phyloP scores from a whole-genome alignment of 1,140 invertebrate species.

The Polyergus mexicanus region DNA sequence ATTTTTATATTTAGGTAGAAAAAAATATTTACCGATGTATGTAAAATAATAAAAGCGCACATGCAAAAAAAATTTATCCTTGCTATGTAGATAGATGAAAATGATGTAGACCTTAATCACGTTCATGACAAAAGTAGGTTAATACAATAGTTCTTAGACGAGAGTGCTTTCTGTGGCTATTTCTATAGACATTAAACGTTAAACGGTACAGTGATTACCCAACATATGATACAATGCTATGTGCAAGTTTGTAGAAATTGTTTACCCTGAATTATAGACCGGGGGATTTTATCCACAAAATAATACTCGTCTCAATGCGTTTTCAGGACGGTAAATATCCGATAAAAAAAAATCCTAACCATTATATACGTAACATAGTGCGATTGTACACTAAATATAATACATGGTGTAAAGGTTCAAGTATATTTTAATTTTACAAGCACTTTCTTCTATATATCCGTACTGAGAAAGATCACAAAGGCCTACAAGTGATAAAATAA shows the following conservation, averaged over 20 bases:
- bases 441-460: background rate
- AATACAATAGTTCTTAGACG: constrained; percentile 12
- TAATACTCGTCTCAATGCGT: background rate
- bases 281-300: background rate
- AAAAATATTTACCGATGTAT: background rate
- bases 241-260: constrained; percentile 21
- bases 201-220: constrained; percentile 36
- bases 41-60: background rate
- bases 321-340: background rate
- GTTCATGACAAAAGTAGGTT: constrained; percentile 45
- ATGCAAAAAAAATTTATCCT: background rate
- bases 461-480: background rate
- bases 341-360: background rate
- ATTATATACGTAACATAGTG: background rate
- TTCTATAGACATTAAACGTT: constrained; percentile 22
- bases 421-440: background rate
- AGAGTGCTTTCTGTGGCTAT: constrained; percentile 21
- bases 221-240: constrained; percentile 27
- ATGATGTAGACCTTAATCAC: background rate
- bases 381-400: background rate
- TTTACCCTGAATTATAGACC: constrained; percentile 21
- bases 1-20: background rate
- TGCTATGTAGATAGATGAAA: constrained; percentile 39
- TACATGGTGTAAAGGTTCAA: background rate
- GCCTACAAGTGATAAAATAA: background rate